phyloP scores from a whole-genome alignment of 1,140 invertebrate species.

The Carposina sasakii region DNA sequence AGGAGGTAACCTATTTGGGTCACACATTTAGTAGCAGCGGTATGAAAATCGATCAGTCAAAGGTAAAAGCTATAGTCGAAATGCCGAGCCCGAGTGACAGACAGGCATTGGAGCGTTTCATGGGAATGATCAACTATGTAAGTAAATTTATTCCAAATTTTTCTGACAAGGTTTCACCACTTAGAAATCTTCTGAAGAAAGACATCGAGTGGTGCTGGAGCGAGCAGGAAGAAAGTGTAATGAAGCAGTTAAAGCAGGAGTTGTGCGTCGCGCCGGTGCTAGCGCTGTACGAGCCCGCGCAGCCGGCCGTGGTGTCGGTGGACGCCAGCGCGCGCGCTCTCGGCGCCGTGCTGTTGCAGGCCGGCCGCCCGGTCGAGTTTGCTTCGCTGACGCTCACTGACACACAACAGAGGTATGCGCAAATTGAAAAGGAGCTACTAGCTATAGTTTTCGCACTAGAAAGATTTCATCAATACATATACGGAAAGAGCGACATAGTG shows the following conservation, averaged over 20 bases:
- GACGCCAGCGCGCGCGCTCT: conserved; percentile 22
- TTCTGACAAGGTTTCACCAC: conserved; percentile 34
- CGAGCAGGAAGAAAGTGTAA: conserved; percentile 29
- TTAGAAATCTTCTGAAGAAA: conserved; percentile 31
- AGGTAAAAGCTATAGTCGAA: conserved; percentile 44
- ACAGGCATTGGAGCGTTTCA: conserved; percentile 33
- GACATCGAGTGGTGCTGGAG: conserved; percentile 42
- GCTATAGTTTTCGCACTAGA: conserved; percentile 34
- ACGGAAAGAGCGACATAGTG: conserved; percentile 17
- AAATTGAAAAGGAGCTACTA: conserved; percentile 47
- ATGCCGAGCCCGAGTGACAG: conserved; percentile 24
- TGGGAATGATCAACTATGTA: conserved; percentile 54
- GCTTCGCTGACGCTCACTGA: conserved; percentile 40
- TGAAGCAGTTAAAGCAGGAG: conserved; percentile 41
- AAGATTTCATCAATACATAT: conserved; percentile 26
- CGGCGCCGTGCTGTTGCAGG: conserved; percentile 32
- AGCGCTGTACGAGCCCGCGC: conserved; percentile 2
- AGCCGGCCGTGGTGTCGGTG: conserved; percentile 17
- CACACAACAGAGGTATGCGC: conserved; percentile 46
- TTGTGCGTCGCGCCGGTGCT: conserved; percentile 30
- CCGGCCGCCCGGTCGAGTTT: conserved; percentile 28
- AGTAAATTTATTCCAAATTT: conserved; percentile 47
- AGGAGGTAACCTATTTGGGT: conserved; percentile 41
- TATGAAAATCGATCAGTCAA: conserved; percentile 34
- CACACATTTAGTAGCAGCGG: conserved; percentile 29